These are phyloP conservation scores for Erpetoichthys calabaricus DNA, from an alignment of 2,797 vertebrate genomes.

Conservation along the genomic window DNA sequence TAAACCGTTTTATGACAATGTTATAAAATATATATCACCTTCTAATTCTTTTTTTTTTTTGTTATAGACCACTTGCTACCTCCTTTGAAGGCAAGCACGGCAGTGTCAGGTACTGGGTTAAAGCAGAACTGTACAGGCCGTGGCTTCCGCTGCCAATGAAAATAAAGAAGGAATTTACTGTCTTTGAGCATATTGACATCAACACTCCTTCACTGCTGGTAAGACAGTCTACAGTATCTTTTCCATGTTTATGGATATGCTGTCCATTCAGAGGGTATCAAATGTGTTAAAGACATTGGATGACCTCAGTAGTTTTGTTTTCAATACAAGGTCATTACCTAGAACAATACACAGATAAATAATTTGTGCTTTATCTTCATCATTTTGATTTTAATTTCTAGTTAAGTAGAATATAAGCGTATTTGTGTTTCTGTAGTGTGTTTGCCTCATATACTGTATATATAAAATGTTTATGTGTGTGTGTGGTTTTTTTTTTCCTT, in stretches of 20 bases:
- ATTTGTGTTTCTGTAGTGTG: not conserved
- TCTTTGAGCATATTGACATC: constrained; percentile 98
- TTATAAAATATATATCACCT: too few relatives aligned
- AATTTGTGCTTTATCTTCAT: too few relatives aligned
- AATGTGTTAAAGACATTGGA: too few relatives aligned
- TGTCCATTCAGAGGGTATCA: too few relatives aligned
- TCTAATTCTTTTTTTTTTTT: constrained; percentile 32
- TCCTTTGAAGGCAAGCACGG: constrained; percentile 96
- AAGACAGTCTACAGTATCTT: constrained; percentile 26
- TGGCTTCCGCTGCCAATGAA: constrained; percentile 83
- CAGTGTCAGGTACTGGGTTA: constrained; percentile 95
- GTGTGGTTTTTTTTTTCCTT: too few relatives aligned
- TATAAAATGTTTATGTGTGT: too few relatives aligned
- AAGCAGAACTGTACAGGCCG: constrained; percentile 86
- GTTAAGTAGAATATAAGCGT: not conserved
- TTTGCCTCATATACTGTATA: constrained; percentile 7
- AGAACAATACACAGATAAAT: not conserved
- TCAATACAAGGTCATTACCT: not conserved
- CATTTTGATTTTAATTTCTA: not conserved
- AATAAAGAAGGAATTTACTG: constrained; percentile 96
- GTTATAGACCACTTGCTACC: constrained; percentile 89
- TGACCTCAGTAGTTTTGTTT: too few relatives aligned
- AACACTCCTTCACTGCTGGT: constrained; percentile 95
- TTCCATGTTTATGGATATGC: too few relatives aligned
- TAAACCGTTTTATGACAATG: too few relatives aligned